Evolutionary conservation across 2,797 vertebrate species (phyloP), one percentile per base, ranked within the genome.

Genomic region (Neopelma chrysocephalum): DNA sequence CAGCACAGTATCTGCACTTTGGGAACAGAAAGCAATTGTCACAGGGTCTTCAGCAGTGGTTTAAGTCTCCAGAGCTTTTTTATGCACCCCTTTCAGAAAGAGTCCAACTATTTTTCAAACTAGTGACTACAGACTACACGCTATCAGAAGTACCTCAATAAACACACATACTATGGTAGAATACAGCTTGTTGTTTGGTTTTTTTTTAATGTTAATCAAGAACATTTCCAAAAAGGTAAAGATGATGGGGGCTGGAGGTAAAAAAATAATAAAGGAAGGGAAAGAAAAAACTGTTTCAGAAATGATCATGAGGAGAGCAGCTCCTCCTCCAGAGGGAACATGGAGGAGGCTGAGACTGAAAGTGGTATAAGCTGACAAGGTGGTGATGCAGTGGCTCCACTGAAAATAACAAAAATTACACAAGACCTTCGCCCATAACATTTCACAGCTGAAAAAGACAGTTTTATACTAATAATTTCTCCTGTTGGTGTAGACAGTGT

Each of bases 1-100:
- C 25, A 89, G 17, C 12, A 43, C 13, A 34, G 21, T 8, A 27
- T 19, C 32, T 60, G 29, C 38, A 58, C 57, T 75, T 64, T 0
- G 0, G 27, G 27, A 92, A 57, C 20, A 64, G 22, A 73, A 70
- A 73, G 53, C 40, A 45, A 50, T 6, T 0, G 0, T 53, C 51
- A 50, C 29, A 26, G 1, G 5, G 27, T 58, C 27, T 80, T 60
- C n/a, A 54, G 53, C 29, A 70, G 16, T 12, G 10, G 27, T 43
- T 51, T 47, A 56, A 53, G 25, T 32, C 29, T 79, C 65, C 5
- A 51, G 26, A 54, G n/a, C 15, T 42, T 76, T 81, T 50, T 57
- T 22, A 77, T 0, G 1, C 4, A 12, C 6, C 25, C 21, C 15
- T 82, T 78, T 68, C 53, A 82, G 45, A 36, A 58, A 7, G 8